These are phyloP conservation scores for Cantharis rustica DNA, from an alignment of 2,888 invertebrate genomes.

Conservation along the genomic window DNA sequence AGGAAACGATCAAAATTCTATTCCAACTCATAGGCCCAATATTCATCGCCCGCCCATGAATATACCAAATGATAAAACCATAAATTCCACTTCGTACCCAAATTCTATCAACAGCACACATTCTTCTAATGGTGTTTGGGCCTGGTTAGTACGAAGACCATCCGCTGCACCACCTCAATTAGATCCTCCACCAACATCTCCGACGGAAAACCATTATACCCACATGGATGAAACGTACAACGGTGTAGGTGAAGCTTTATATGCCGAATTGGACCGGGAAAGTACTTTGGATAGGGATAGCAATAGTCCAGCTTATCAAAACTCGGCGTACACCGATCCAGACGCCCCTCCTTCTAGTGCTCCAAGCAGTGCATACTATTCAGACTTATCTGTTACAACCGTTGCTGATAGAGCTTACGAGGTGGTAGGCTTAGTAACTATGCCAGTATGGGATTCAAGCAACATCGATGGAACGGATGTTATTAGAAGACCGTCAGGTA, in stretches of 20 bases:
- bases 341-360: slow-evolving; percentile 66
- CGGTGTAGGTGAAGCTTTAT: slow-evolving; percentile 66
- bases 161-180: slow-evolving; percentile 54
- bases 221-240: slow-evolving; percentile 70
- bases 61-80: slow-evolving; percentile 50
- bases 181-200: slow-evolving; percentile 58
- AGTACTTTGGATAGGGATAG: slow-evolving; percentile 44
- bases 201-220: slow-evolving; percentile 73
- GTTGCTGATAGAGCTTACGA: slow-evolving; percentile 64
- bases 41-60: slow-evolving; percentile 45
- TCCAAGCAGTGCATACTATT: slow-evolving; percentile 77
- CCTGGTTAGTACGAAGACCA: slow-evolving; percentile 50
- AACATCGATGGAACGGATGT: slow-evolving; percentile 44
- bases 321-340: slow-evolving; percentile 68
- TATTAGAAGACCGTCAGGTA: slow-evolving; percentile 54
- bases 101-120: slow-evolving; percentile 34
- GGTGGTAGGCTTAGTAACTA: slow-evolving; percentile 62
- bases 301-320: slow-evolving; percentile 69
- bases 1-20: slow-evolving; percentile 1
- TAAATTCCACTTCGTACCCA: slow-evolving; percentile 43
- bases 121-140: slow-evolving; percentile 51
- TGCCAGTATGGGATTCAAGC: slow-evolving; percentile 56
- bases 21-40: neutral
- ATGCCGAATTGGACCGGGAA: slow-evolving; percentile 72
- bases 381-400: slow-evolving; percentile 66